phyloP scores from a whole-genome alignment of 2,797 vertebrate species.

The Rhabdomys pumilio region DNA sequence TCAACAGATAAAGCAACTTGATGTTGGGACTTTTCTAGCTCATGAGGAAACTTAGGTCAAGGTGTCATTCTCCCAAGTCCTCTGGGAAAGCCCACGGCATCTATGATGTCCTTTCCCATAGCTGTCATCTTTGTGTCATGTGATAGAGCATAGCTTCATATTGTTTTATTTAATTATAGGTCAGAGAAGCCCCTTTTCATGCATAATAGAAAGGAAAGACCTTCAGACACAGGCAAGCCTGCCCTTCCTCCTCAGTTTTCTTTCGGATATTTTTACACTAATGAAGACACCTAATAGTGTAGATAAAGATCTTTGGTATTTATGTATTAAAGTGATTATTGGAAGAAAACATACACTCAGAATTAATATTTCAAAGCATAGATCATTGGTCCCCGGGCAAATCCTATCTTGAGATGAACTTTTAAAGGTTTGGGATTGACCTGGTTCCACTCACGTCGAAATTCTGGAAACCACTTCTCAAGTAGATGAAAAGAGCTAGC shows the following conservation, averaged over 20 bases:
- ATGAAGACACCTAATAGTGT: neutral
- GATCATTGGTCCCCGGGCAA: neutral
- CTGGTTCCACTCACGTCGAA: neutral
- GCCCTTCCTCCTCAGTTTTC: neutral
- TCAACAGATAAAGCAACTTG: conserved; percentile 66
- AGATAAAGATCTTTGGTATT: neutral
- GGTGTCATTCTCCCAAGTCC: neutral
- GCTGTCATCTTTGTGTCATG: neutral
- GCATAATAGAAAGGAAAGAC: conserved; percentile 54
- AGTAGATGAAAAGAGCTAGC: conserved; percentile 21
- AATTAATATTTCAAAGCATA: conserved; percentile 44
- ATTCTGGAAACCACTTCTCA: conserved; percentile 53
- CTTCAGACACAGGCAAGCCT: neutral
- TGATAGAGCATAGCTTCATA: neutral
- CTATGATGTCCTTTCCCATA: conserved; percentile 7
- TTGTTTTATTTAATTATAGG: neutral
- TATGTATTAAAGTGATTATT: neutral
- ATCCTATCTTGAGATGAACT: conserved; percentile 4
- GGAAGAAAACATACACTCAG: conserved; percentile 9
- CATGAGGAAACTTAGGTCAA: conserved; percentile 2
- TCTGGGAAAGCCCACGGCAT: neutral
- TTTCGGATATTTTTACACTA: neutral
- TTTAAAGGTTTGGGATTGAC: neutral
- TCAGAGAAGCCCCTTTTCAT: neutral
- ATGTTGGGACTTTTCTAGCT: conserved; percentile 19